Percentiles rank a stretch among this genome's conserved stretches.
These are phyloP conservation scores for Spodoptera exigua DNA, from an alignment of 2,888 invertebrate species.

Conservation along the genomic window DNA sequence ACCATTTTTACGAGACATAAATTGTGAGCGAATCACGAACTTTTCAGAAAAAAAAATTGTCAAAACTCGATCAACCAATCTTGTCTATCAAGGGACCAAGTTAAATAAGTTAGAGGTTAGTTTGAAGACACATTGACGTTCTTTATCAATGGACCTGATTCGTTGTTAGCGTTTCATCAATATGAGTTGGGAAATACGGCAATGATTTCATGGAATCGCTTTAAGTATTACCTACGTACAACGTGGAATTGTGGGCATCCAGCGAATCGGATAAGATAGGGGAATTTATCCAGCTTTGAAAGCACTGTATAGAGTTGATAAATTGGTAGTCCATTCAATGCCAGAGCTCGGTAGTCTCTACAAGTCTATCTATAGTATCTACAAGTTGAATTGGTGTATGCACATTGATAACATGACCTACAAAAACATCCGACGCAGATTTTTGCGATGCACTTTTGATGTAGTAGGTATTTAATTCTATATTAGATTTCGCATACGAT, in stretches of 20 bases:
- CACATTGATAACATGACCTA: slow-evolving; percentile 40
- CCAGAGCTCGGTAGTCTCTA: slow-evolving; percentile 3
- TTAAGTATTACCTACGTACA: slow-evolving; percentile 10
- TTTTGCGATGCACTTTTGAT: neutral
- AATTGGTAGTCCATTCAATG: slow-evolving; percentile 25
- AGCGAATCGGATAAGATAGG: slow-evolving; percentile 7
- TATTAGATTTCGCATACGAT: no score
- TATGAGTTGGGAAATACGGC: slow-evolving; percentile 42
- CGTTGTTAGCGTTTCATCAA: slow-evolving; percentile 32
- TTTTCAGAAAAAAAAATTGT: slow-evolving; percentile 25
- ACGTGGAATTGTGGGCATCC: slow-evolving; percentile 15
- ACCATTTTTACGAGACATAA: slow-evolving; percentile 24
- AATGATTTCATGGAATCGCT: slow-evolving; percentile 14
- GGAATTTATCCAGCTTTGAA: slow-evolving; percentile 18
- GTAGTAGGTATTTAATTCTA: no score
- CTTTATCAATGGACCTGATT: slow-evolving; percentile 36
- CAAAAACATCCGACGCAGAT: slow-evolving; percentile 30
- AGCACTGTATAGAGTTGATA: slow-evolving; percentile 21
- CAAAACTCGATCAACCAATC: slow-evolving; percentile 15
- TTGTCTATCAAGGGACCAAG: slow-evolving; percentile 21
- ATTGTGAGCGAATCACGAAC: slow-evolving; percentile 23
- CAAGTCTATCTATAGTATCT: neutral
- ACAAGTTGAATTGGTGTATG: slow-evolving; percentile 2
- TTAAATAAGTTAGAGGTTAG: slow-evolving; percentile 42
- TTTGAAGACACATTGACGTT: slow-evolving; percentile 14